Conservation (phyloP, 1,140 invertebrate genomes). For the Cydia splendana region DNA sequence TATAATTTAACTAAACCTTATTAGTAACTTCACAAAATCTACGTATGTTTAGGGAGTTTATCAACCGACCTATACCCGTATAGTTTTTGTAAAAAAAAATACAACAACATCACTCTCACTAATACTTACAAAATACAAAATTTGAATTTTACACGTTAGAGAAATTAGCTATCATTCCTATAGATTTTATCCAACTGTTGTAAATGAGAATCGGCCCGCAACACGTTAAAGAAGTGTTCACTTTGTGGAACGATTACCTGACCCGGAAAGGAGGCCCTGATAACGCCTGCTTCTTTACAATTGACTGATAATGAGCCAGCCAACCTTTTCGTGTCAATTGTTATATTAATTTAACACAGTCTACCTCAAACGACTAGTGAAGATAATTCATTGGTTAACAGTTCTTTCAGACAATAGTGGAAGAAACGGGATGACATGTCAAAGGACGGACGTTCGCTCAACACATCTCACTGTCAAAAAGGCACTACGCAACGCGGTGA, state of each 20-base stretch:
- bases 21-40: too few relatives aligned
- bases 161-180: conserved; percentile 7
- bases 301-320: conserved; percentile 39
- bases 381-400: conserved; percentile 24
- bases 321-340: conserved; percentile 32
- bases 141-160: conserved; percentile 4
- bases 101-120: background rate
- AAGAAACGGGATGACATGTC: conserved; percentile 19
- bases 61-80: too few relatives aligned
- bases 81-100: too few relatives aligned
- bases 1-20: too few relatives aligned
- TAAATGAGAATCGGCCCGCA: background rate
- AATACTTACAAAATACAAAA: conserved; percentile 10
- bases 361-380: conserved; percentile 15
- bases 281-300: conserved; percentile 40
- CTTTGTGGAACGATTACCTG: conserved; percentile 45
- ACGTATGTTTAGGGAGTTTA: too few relatives aligned
- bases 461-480: conserved; percentile 29
- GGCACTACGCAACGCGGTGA: conserved; percentile 5
- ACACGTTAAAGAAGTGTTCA: conserved; percentile 37
- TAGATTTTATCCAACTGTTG: conserved; percentile 10
- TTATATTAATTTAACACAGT: conserved; percentile 24
- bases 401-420: conserved; percentile 18
- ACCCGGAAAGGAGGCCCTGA: conserved; percentile 47
- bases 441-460: conserved; percentile 11